These are phyloP conservation scores for Magallana angulata DNA, from an alignment of 1,140 invertebrate species.

Conservation along the genomic window DNA sequence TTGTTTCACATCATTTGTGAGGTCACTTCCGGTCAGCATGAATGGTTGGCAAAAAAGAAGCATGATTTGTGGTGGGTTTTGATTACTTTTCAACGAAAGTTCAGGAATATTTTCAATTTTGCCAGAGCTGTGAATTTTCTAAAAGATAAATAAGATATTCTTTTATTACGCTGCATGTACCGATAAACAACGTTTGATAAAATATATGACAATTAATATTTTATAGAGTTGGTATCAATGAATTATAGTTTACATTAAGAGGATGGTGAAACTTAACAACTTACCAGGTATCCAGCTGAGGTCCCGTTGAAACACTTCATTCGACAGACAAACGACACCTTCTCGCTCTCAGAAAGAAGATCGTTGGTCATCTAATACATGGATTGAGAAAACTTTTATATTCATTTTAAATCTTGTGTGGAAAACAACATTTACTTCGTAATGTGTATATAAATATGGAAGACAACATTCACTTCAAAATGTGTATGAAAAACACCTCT, in stretches of 20 bases:
- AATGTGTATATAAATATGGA: no score
- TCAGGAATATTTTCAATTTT: slow-evolving; percentile 56
- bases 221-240: no score
- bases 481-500: no score
- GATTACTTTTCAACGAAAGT: slow-evolving; percentile 46
- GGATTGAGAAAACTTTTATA: no score
- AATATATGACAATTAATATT: no score
- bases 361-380: background rate
- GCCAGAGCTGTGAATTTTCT: slow-evolving; percentile 74
- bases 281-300: slow-evolving; percentile 69
- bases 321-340: slow-evolving; percentile 69
- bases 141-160: slow-evolving; percentile 20
- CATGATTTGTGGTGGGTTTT: slow-evolving; percentile 54
- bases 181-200: no score
- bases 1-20: slow-evolving; percentile 59
- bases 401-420: no score
- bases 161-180: background rate
- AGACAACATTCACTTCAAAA: no score
- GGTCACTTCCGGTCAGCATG: slow-evolving; percentile 63
- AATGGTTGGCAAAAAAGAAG: slow-evolving; percentile 71
- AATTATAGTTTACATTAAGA: no score
- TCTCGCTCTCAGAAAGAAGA: background rate
- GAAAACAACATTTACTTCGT: no score
- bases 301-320: slow-evolving; percentile 75
- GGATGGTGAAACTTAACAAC: background rate